phyloP scores from a whole-genome alignment of 1,140 invertebrate genomes.

The Lordiphosa stackelbergi region DNA sequence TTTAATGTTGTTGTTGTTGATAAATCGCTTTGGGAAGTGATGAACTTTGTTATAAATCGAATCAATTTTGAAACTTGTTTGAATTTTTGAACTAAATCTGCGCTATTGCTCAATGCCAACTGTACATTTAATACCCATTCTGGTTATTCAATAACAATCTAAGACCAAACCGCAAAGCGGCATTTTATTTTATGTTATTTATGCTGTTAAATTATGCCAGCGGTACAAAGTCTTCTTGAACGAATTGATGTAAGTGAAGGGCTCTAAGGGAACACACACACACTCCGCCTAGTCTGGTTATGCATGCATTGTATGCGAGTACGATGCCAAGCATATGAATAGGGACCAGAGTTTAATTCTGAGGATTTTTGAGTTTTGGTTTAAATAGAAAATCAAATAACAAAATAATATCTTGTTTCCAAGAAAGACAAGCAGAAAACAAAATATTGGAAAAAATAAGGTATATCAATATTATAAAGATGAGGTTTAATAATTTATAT shows the following conservation, averaged over 20 bases:
- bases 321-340: neutral
- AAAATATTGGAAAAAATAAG: no score
- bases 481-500: no score
- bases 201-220: neutral
- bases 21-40: constrained; percentile 5
- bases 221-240: constrained; percentile 24
- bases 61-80: constrained; percentile 1
- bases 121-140: constrained; percentile 24
- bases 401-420: no score
- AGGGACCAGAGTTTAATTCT: no score
- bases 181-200: neutral
- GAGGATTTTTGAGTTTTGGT: no score
- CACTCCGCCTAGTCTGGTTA: neutral
- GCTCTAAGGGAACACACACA: neutral
- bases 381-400: no score
- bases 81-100: neutral
- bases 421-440: no score
- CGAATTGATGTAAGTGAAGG: constrained; percentile 8
- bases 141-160: constrained; percentile 23
- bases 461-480: no score
- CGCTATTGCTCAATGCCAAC: neutral
- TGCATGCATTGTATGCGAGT: constrained; percentile 1
- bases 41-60: neutral
- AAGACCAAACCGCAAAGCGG: neutral
- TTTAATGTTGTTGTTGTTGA: constrained; percentile 1